phyloP scores from a whole-genome alignment of 2,888 invertebrate genomes.

The Caenorhabditis zanzibari region DNA sequence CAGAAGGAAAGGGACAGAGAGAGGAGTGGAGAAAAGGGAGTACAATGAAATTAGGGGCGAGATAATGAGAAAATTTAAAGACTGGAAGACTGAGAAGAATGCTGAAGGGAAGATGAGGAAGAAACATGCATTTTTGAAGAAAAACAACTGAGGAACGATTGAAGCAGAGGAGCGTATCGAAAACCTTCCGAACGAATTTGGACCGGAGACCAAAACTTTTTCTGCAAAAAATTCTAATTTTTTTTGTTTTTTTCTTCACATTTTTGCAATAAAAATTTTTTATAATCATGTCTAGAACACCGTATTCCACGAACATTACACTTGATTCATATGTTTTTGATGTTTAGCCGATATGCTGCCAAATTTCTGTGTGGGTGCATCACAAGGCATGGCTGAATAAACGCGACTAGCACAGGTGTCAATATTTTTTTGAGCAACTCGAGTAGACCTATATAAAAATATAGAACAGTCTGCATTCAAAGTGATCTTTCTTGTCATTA shows the following conservation, averaged over 20 bases:
- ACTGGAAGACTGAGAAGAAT: neutral
- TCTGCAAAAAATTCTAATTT: neutral
- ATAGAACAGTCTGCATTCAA: neutral
- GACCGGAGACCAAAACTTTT: neutral
- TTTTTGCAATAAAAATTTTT: no score
- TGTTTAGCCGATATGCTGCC: constrained; percentile 10
- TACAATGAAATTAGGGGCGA: constrained; percentile 52
- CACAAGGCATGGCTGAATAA: constrained; percentile 10
- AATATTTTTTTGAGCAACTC: neutral
- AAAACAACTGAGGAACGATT: no score
- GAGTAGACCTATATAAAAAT: no score
- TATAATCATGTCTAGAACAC: neutral
- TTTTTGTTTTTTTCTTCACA: no score
- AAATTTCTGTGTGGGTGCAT: neutral
- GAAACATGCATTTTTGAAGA: neutral
- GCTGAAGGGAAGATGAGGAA: constrained; percentile 2
- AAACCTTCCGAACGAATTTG: neutral
- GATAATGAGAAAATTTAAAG: constrained; percentile 50
- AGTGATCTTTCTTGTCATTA: neutral
- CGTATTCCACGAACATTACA: neutral
- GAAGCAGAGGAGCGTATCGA: neutral
- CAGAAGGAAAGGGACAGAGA: neutral
- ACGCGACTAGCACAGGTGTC: constrained; percentile 13
- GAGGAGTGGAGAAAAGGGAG: constrained; percentile 5
- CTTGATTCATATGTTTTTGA: neutral